Evolutionary conservation across 2,113 vertebrate species (phyloP), one percentile per base, ranked within the genome.

Genomic region (Neotragus moschatus): DNA sequence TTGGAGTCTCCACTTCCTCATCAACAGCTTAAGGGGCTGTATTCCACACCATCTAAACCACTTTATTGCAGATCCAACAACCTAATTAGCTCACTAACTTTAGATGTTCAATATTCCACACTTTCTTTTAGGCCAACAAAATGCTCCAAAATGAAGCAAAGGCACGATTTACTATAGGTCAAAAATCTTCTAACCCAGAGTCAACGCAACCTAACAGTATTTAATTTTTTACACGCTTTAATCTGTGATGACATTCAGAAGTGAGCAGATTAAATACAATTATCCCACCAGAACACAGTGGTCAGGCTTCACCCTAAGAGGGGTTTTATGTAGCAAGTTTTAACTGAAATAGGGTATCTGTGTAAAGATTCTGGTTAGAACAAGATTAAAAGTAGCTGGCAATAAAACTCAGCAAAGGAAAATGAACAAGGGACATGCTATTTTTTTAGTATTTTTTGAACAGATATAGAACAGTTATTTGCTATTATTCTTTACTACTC

Each of bases 151-250:
- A 96, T 87, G 60, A 96, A 97, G 94, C 88, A 94, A 95, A 92
- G 88, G 88, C 33, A 79, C 55, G 30, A 96, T 97, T 98, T 91
- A 86, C 55, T 60, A 89, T 8, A 81, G 90, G 92, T 98, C 94
- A 97, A 88, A 85, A 82, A 88, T 82, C 63, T 95, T 88, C 79
- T 92, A 85, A 93, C 96, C 88, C 33, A 91, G 70, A 97, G 92
- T 97, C 91, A 97, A 81, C n/a, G 28, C 85, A 96, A 89, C 94
- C 85, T 97, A 61, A 92, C 90, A 97, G 88, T 91, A 95, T 90
- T 98, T 96, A 88, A 95, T 97, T 96, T 98, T 95, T 97, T 77
- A 73, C 95, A 96, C 55, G 61, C 96, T 97, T 97, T 98, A 97
- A 97, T 97, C 94, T 93, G 51, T 86, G 70, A 82, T 97, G 96